phyloP scores from a whole-genome alignment of 1,140 invertebrate genomes.

The Dendroctonus ponderosae region DNA sequence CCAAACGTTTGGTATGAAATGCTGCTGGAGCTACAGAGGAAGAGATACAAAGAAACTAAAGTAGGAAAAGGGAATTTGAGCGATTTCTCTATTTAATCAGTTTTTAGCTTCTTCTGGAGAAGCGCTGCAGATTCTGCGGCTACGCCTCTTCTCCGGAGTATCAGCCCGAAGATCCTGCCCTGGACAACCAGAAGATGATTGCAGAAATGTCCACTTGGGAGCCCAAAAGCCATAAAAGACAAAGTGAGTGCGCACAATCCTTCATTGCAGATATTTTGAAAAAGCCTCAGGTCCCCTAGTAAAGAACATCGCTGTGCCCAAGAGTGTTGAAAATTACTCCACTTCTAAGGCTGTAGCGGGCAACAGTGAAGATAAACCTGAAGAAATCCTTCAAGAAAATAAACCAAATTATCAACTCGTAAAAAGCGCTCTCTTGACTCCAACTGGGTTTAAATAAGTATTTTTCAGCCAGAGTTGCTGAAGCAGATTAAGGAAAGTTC shows the following conservation, averaged over 20 bases:
- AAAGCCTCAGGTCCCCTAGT: neutral
- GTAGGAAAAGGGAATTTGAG: conserved; percentile 13
- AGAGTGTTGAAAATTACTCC: neutral
- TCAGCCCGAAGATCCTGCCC: conserved; percentile 12
- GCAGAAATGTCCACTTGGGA: conserved; percentile 33
- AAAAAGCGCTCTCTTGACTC: neutral
- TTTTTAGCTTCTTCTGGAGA: conserved; percentile 26
- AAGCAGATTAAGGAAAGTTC: conserved; percentile 11
- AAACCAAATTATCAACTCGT: neutral
- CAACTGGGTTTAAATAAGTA: neutral
- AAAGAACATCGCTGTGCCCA: neutral
- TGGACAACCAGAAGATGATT: conserved; percentile 9
- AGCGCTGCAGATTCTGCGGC: conserved; percentile 32
- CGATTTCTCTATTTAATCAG: neutral
- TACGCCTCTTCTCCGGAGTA: neutral
- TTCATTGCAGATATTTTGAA: neutral
- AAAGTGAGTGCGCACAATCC: neutral
- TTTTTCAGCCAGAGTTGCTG: neutral
- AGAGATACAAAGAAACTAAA: conserved; percentile 34
- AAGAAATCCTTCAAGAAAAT: neutral
- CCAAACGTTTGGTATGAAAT: conserved; percentile 29
- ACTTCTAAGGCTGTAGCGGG: neutral
- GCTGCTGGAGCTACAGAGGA: conserved; percentile 34
- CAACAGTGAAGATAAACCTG: neutral
- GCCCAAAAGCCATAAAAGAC: conserved; percentile 11